phyloP scores from a whole-genome alignment of 2,113 vertebrate genomes.

The Xiphophorus maculatus region DNA sequence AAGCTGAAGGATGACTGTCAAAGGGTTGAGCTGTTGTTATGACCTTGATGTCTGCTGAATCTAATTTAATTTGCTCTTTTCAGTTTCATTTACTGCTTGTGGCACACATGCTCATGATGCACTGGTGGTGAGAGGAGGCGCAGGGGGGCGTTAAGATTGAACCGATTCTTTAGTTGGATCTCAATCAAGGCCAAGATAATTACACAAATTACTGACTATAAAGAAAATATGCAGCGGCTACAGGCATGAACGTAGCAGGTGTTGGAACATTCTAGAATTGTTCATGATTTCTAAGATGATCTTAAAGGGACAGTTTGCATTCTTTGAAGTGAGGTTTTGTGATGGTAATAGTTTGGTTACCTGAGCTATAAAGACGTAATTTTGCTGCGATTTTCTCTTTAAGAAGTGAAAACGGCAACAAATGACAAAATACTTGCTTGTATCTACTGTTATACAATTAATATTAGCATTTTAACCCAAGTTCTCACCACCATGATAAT shows the following conservation, averaged over 20 bases:
- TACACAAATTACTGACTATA: constrained; percentile 10
- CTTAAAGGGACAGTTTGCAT: too few relatives aligned
- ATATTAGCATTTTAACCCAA: too few relatives aligned
- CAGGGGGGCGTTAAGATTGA: constrained; percentile 27
- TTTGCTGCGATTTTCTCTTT: too few relatives aligned
- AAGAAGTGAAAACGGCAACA: too few relatives aligned
- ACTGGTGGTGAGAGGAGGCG: neutral
- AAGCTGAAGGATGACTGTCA: constrained; percentile 16
- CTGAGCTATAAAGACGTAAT: too few relatives aligned
- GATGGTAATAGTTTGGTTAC: too few relatives aligned
- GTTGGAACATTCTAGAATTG: too few relatives aligned
- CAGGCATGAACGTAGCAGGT: neutral
- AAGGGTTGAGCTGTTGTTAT: constrained; percentile 12
- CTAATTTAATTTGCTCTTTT: constrained; percentile 37
- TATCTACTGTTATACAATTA: too few relatives aligned
- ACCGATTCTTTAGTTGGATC: constrained; percentile 25
- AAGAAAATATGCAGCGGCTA: constrained; percentile 5
- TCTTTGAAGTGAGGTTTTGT: too few relatives aligned
- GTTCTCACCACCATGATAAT: too few relatives aligned
- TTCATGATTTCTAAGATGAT: too few relatives aligned
- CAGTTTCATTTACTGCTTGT: constrained; percentile 11
- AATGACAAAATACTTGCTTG: too few relatives aligned
- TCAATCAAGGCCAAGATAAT: constrained; percentile 17
- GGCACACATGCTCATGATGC: neutral
- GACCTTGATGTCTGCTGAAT: constrained; percentile 14